Evolutionary conservation across 2,797 vertebrate genomes (phyloP).

Genomic region (Peromyscus melanophrys): DNA sequence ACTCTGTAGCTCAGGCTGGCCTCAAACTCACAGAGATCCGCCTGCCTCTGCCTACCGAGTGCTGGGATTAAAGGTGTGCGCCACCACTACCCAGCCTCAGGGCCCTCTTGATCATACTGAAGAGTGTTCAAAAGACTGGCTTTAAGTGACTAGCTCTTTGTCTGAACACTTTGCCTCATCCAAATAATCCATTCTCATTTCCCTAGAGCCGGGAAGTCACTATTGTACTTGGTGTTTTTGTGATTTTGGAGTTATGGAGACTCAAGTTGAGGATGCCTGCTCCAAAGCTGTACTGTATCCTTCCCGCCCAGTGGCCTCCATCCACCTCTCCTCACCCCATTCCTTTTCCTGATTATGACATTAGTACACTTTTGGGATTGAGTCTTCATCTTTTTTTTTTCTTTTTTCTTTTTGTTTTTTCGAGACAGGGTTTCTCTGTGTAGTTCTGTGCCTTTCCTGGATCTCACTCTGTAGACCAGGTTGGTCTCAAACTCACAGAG

Average conservation of each 20-base stretch:
- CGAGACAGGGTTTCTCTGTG: too few species aligned
- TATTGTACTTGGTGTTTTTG: neutral
- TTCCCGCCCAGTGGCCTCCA: too few species aligned
- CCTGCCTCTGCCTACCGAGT: too few species aligned
- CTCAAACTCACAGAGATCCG: too few species aligned
- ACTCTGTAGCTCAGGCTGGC: too few species aligned
- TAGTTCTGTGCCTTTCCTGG: too few species aligned
- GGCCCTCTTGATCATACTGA: neutral
- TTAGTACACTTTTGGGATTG: neutral
- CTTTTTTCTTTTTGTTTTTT: too few species aligned
- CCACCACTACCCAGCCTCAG: neutral
- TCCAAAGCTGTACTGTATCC: neutral
- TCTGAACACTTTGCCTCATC: neutral
- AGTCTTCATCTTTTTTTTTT: neutral
- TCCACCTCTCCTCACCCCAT: neutral
- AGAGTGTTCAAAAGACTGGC: neutral
- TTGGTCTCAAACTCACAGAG: too few species aligned
- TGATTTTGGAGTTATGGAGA: neutral
- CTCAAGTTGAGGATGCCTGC: neutral
- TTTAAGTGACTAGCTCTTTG: neutral
- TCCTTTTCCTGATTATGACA: neutral
- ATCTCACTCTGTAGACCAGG: too few species aligned
- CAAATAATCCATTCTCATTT: neutral
- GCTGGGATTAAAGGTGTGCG: too few species aligned
- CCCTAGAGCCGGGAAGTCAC: neutral